A percentile compares a stretch with the other conserved stretches of the same genome.
These are phyloP conservation scores for Clamator glandarius DNA, from an alignment of 2,797 vertebrate species.

Conservation along the genomic window DNA sequence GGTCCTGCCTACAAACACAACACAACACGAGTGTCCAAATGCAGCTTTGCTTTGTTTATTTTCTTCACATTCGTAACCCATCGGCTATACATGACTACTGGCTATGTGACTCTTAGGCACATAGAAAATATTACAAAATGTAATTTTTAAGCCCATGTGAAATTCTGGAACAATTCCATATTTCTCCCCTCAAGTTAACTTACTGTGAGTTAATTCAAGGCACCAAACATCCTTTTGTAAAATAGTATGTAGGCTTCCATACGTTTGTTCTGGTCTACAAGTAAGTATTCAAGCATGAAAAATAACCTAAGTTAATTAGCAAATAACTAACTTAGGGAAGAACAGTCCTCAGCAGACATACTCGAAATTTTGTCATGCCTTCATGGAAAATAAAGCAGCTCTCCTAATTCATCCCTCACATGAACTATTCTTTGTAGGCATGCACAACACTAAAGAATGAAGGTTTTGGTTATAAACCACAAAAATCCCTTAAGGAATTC, in stretches of 20 bases:
- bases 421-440: not conserved
- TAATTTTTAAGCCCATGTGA: not conserved
- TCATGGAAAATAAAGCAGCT: constrained; percentile 24
- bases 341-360: not conserved
- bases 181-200: not conserved
- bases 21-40: not conserved
- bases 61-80: not conserved
- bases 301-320: constrained; percentile 29
- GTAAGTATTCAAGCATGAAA: constrained; percentile 8
- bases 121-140: not conserved
- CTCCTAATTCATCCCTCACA: not conserved
- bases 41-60: not conserved
- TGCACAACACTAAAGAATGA: not conserved
- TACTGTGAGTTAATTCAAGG: not conserved
- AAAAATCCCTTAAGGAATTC: constrained; percentile 32
- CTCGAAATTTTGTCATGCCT: not conserved
- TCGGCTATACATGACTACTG: not conserved
- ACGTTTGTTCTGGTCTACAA: constrained; percentile 9
- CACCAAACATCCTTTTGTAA: not conserved
- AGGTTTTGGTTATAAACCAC: not conserved
- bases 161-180: not conserved
- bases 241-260: not conserved
- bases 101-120: not conserved
- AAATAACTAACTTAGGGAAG: constrained; percentile 1
- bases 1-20: not conserved